These are phyloP conservation scores for Sebastes paucispinis DNA, from an alignment of 2,797 vertebrate genomes.

Conservation along the genomic window DNA sequence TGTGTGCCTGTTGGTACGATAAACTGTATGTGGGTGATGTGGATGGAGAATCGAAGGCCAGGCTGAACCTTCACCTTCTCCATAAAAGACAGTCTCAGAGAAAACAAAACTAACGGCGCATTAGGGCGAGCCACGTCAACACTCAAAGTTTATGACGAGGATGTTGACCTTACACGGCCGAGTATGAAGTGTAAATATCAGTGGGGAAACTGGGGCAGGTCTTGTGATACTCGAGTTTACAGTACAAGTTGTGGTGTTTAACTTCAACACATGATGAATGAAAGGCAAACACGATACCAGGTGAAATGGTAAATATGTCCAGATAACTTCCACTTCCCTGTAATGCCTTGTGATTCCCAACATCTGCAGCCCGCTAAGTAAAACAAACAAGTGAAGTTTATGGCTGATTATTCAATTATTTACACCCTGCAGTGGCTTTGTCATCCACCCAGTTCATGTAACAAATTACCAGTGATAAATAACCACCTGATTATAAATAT, in stretches of 20 bases:
- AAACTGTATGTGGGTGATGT: background rate
- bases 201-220: background rate
- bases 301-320: background rate
- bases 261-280: background rate
- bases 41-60: background rate
- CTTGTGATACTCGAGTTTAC: background rate
- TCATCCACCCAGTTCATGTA: background rate
- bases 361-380: background rate
- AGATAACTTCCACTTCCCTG: background rate
- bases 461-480: background rate
- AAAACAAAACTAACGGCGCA: background rate
- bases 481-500: background rate
- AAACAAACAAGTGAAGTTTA: background rate
- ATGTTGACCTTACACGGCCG: background rate
- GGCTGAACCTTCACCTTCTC: background rate
- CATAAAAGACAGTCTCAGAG: background rate
- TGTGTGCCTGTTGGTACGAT: background rate
- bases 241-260: background rate
- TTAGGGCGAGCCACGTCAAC: background rate
- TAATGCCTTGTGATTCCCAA: background rate
- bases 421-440: background rate
- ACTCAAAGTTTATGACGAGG: background rate
- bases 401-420: background rate
- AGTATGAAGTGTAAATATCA: conserved; percentile 7
- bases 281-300: background rate